phyloP scores from a whole-genome alignment of 2,797 vertebrate genomes.

The Micromesistius poutassou region DNA sequence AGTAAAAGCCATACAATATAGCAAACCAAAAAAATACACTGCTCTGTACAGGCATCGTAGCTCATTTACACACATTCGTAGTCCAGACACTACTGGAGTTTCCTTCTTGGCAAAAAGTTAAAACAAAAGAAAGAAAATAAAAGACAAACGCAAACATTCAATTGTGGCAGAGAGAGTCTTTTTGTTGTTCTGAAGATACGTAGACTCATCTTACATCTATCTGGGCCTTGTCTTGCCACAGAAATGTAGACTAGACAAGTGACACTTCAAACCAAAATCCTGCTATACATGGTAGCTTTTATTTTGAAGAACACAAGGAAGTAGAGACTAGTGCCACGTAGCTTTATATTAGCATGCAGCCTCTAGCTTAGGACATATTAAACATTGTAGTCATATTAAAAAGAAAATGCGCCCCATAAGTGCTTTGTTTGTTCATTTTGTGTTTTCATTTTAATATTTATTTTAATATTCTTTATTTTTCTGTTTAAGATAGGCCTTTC shows the following conservation, averaged over 20 bases:
- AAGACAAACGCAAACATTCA: constrained; percentile 40
- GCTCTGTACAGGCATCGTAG: constrained; percentile 81
- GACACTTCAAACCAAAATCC: constrained; percentile 6
- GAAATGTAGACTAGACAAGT: constrained; percentile 1
- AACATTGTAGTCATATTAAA: constrained; percentile 47
- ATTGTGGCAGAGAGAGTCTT: constrained; percentile 37
- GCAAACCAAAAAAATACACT: constrained; percentile 75
- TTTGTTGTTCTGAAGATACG: constrained; percentile 35
- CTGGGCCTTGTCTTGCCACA: constrained; percentile 24
- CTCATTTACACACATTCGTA: constrained; percentile 74
- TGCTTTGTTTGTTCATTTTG: constrained; percentile 33
- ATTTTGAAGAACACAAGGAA: constrained; percentile 29
- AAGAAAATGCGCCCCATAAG: constrained; percentile 43
- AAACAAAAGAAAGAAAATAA: constrained; percentile 7
- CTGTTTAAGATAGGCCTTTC: background rate
- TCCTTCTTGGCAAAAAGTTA: constrained; percentile 73
- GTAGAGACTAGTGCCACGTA: constrained; percentile 36
- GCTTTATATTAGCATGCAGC: constrained; percentile 48
- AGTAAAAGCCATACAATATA: constrained; percentile 92
- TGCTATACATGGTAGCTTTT: constrained; percentile 4
- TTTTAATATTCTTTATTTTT: constrained; percentile 14
- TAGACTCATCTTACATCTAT: constrained; percentile 25
- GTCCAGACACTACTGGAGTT: constrained; percentile 76
- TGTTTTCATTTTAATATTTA: constrained; percentile 15
- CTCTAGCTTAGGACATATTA: constrained; percentile 55